Evolutionary conservation across 2,113 vertebrate species (phyloP), one percentile per base, ranked within the genome.

Genomic region (Aphyosemion australe): DNA sequence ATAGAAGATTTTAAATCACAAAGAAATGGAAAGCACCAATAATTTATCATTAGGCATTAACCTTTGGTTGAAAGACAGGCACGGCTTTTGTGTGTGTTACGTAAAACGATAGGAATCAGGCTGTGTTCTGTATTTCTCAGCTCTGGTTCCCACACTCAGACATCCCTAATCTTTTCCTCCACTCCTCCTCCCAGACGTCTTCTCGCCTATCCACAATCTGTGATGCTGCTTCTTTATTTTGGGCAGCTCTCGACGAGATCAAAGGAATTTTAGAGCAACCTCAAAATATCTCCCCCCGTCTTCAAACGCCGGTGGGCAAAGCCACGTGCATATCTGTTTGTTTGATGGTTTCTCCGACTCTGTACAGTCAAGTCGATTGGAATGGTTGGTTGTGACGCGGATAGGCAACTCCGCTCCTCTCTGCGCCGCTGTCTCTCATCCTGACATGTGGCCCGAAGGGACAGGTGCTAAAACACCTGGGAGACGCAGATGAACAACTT

Each of bases 261-360:
- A 87, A 88, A 88, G 62, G 84, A 82, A 88, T 87, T 72, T 82
- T 76, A 46, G 73, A 85, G 76, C 61, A 63, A 45, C 66, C 82
- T 84, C 52, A 80, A 88, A 86, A 87, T 87, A 81, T 79, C 78
- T 83, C 37, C 26, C 70, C 37, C 32, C 70, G 66, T 76, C 78
- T 74, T 79, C 76, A 77, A 67, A 78, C 53, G 26, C 41, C 31
- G 49, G 42, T 58, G 21, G 56, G 76, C 46, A 61, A 75, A 67
- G 71, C 73, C 76, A 72, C 2, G 10, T 65, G 56, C 46, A 45
- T 69, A 62, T 31, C 32, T 56, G 45, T 77, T 67, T 82, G 73
- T 78, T 58, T 80, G 72, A 79, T 71, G 59, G 55, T 54, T 18
- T 31, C 59, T 32, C 20, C 54, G 55, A 49, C 58, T 37, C 43